phyloP scores from a whole-genome alignment of 2,113 vertebrate genomes.

The Apaloderma vittatum region DNA sequence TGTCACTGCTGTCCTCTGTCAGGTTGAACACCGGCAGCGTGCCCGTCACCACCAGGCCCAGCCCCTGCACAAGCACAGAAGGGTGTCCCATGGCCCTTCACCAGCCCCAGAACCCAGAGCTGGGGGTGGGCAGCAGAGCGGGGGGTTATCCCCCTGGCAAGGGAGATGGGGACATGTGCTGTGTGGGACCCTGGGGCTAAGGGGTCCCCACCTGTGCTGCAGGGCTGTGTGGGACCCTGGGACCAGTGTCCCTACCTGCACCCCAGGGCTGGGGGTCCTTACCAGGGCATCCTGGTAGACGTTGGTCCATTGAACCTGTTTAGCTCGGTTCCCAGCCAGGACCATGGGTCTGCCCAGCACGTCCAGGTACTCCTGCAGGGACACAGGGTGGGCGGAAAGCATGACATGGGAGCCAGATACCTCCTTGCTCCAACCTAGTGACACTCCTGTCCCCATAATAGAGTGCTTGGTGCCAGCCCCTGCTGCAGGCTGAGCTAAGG shows the following conservation, averaged over 20 bases:
- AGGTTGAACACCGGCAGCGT: slow-evolving; percentile 98
- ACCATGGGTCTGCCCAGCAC: slow-evolving; percentile 98
- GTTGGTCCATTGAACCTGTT: slow-evolving; percentile 98
- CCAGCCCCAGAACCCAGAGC: neutral
- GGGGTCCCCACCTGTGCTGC: neutral
- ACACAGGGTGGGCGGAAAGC: neutral
- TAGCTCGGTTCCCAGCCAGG: slow-evolving; percentile 91
- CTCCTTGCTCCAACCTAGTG: rapidly evolving
- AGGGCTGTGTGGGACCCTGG: neutral
- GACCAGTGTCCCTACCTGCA: neutral
- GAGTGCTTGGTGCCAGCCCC: neutral
- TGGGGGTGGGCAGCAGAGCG: neutral
- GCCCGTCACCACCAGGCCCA: slow-evolving; percentile 95
- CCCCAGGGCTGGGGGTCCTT: neutral
- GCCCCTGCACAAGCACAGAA: slow-evolving; percentile 81
- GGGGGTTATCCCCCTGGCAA: neutral
- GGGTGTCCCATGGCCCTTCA: neutral
- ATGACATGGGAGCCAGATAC: neutral
- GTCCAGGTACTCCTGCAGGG: slow-evolving; percentile 93
- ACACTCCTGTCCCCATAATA: neutral
- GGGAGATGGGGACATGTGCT: neutral
- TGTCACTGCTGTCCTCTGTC: slow-evolving; percentile 87
- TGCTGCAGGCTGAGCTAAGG: neutral
- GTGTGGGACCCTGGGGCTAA: neutral
- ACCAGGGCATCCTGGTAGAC: slow-evolving; percentile 98